Conservation (phyloP, 2,113 vertebrate genomes). For the Ochotona curzoniae region DNA sequence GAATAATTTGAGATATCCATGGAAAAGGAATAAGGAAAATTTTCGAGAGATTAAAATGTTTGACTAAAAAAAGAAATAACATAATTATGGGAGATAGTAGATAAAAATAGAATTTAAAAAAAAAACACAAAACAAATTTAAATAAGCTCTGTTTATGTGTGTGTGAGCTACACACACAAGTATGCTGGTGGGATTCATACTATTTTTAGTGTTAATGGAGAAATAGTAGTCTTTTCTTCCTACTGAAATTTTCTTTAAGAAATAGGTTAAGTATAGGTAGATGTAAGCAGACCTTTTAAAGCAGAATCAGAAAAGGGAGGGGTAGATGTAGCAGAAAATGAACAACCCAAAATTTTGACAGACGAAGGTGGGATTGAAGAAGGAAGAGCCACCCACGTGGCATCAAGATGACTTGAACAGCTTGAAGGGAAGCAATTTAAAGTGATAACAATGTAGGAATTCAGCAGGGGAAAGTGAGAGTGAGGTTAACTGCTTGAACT, state of each 20-base stretch:
- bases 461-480: neutral
- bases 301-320: neutral
- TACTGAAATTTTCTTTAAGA: neutral
- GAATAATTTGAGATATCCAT: neutral
- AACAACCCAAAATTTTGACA: neutral
- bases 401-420: neutral
- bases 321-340: neutral
- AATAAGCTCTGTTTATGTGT: neutral
- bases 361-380: neutral
- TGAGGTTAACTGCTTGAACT: neutral
- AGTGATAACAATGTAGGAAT: neutral
- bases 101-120: neutral
- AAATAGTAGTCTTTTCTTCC: neutral
- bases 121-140: neutral
- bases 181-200: neutral
- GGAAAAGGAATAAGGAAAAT: neutral
- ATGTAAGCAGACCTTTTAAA: neutral
- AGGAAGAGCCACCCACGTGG: neutral
- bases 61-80: neutral
- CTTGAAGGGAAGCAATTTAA: neutral
- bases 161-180: neutral
- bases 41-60: neutral
- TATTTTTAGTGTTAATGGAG: slow-evolving; percentile 1
- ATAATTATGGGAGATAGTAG: slow-evolving; percentile 21
- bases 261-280: slow-evolving; percentile 23